These are phyloP conservation scores for Microplitis demolitor DNA, from an alignment of 1,140 invertebrate genomes.

Conservation along the genomic window DNA sequence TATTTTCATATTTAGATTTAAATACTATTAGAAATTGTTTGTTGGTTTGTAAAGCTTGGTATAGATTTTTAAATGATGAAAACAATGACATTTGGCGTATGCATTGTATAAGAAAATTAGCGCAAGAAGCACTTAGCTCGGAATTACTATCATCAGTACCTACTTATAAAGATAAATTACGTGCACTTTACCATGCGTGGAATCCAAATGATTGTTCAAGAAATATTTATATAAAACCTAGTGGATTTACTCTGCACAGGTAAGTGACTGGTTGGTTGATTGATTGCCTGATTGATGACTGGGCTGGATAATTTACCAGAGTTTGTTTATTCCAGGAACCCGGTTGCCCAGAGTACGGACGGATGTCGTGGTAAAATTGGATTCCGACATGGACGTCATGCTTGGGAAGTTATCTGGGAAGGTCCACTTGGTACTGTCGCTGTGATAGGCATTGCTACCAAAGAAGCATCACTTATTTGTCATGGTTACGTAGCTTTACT, in stretches of 20 bases:
- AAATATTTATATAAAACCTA: slow-evolving; percentile 96
- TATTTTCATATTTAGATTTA: slow-evolving; percentile 92
- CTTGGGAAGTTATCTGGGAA: slow-evolving; percentile 99
- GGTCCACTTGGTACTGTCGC: slow-evolving; percentile 95
- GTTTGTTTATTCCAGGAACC: slow-evolving; percentile 69
- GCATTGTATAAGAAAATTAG: slow-evolving; percentile 85
- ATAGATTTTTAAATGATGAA: slow-evolving; percentile 87
- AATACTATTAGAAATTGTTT: slow-evolving; percentile 87
- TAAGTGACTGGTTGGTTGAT: slow-evolving; percentile 27
- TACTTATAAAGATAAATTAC: slow-evolving; percentile 92
- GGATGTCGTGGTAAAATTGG: slow-evolving; percentile 94
- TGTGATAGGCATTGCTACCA: slow-evolving; percentile 94
- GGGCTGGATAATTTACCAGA: too few species aligned
- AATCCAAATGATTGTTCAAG: slow-evolving; percentile 96
- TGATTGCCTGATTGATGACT: background rate
- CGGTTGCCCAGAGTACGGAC: slow-evolving; percentile 98
- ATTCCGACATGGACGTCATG: slow-evolving; percentile 90
- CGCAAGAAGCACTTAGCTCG: slow-evolving; percentile 90
- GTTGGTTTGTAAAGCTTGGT: slow-evolving; percentile 94
- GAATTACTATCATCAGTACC: slow-evolving; percentile 88
- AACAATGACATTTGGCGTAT: slow-evolving; percentile 95
- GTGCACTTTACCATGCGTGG: slow-evolving; percentile 96
- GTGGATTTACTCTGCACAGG: slow-evolving; percentile 96
- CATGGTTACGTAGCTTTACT: slow-evolving; percentile 94
- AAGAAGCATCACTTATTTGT: slow-evolving; percentile 87